phyloP scores from a whole-genome alignment of 30 jellyfish, hydroid and myxozoan genomes.

The Aurelia aurita complex sp. Pacific region DNA sequence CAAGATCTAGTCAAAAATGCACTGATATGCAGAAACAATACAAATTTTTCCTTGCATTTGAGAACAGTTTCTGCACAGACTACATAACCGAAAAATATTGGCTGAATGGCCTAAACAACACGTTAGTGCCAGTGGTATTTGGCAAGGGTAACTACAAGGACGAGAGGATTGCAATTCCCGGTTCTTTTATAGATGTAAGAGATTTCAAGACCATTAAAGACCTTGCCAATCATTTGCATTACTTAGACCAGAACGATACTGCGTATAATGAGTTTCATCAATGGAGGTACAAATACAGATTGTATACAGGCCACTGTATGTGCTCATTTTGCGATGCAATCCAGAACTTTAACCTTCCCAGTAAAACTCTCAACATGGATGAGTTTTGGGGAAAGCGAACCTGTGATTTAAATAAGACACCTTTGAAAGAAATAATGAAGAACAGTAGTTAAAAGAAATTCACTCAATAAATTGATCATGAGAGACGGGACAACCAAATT shows the following conservation, averaged over 20 bases:
- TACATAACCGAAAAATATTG: slow-evolving; percentile 92
- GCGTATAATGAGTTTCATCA: slow-evolving; percentile 81
- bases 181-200: slow-evolving; percentile 60
- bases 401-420: slow-evolving; percentile 36
- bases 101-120: slow-evolving; percentile 67
- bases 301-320: slow-evolving; percentile 47
- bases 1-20: slow-evolving; percentile 53
- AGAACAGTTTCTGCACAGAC: slow-evolving; percentile 84
- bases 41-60: slow-evolving; percentile 87
- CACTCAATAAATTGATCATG: too few species aligned
- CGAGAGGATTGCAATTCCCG: slow-evolving; percentile 65
- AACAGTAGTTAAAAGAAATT: too few species aligned
- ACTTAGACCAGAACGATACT: slow-evolving; percentile 68
- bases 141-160: slow-evolving; percentile 82
- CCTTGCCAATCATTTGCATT: slow-evolving; percentile 52
- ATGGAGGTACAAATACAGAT: slow-evolving; percentile 75
- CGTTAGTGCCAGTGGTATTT: slow-evolving; percentile 85
- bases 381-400: slow-evolving; percentile 63
- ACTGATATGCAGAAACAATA: slow-evolving; percentile 62
- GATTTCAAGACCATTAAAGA: slow-evolving; percentile 54
- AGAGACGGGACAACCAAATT: too few species aligned
- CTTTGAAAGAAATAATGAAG: background rate
- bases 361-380: slow-evolving; percentile 55
- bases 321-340: slow-evolving; percentile 82
- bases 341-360: slow-evolving; percentile 30